These are phyloP conservation scores for Toxotes lorentzi DNA, from an alignment of 2,797 vertebrate species.

Conservation along the genomic window DNA sequence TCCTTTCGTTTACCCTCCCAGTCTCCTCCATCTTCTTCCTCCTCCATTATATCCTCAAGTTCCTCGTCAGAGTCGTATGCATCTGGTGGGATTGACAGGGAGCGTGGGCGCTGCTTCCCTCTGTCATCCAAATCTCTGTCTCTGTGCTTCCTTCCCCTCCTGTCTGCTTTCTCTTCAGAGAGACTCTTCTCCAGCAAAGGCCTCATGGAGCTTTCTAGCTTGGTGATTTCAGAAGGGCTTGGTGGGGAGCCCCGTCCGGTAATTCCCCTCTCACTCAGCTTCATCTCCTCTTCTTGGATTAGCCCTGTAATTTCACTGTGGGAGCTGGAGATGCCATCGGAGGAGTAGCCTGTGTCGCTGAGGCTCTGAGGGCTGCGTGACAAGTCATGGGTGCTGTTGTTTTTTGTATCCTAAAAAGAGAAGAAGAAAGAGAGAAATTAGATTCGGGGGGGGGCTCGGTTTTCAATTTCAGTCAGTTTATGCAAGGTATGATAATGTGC, in stretches of 20 bases:
- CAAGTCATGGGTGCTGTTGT: slow-evolving; percentile 92
- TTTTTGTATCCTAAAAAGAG: slow-evolving; percentile 89
- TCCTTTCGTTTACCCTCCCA: slow-evolving; percentile 92
- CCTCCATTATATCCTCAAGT: slow-evolving; percentile 94
- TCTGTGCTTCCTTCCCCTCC: slow-evolving; percentile 82
- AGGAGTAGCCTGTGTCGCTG: slow-evolving; percentile 98
- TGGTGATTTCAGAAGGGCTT: slow-evolving; percentile 95
- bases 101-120: slow-evolving; percentile 92
- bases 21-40: slow-evolving; percentile 91
- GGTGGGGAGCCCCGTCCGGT: slow-evolving; percentile 88
- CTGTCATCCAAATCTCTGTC: slow-evolving; percentile 86
- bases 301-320: slow-evolving; percentile 98
- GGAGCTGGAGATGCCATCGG: slow-evolving; percentile 97
- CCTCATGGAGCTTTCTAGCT: slow-evolving; percentile 92
- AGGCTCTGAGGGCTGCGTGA: slow-evolving; percentile 98
- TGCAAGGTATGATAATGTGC: background rate
- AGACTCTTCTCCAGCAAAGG: slow-evolving; percentile 90
- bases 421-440: slow-evolving; percentile 58
- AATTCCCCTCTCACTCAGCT: slow-evolving; percentile 92
- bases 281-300: slow-evolving; percentile 96
- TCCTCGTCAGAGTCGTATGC: slow-evolving; percentile 97
- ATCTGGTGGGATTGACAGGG: slow-evolving; percentile 94
- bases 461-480: slow-evolving; percentile 27
- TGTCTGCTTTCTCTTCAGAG: slow-evolving; percentile 83
- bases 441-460: background rate